These are phyloP conservation scores for Myrmecobius fasciatus DNA, from an alignment of 2,113 vertebrate genomes.

Conservation along the genomic window DNA sequence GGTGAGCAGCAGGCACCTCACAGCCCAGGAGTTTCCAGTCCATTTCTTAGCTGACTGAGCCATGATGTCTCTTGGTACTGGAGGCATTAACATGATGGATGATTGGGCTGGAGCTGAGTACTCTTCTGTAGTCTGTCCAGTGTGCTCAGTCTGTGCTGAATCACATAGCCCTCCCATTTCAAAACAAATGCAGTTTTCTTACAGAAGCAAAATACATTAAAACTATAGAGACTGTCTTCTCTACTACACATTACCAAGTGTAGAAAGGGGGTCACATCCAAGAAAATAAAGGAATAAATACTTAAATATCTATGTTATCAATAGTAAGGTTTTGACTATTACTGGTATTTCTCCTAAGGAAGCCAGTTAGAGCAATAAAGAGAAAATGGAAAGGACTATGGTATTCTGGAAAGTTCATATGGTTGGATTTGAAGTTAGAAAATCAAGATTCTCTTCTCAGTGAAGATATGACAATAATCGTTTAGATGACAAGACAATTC, in stretches of 20 bases:
- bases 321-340: not conserved
- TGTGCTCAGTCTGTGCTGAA: not conserved
- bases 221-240: not conserved
- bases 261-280: not conserved
- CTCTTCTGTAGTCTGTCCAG: not conserved
- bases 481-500: not conserved
- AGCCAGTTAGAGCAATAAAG: not conserved
- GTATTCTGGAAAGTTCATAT: not conserved
- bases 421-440: not conserved
- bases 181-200: not conserved
- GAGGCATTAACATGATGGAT: not conserved
- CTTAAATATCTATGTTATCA: not conserved
- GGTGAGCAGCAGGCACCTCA: not conserved
- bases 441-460: not conserved
- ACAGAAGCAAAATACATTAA: not conserved
- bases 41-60: constrained; percentile 20
- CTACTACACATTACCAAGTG: not conserved
- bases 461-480: not conserved
- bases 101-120: not conserved
- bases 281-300: not conserved
- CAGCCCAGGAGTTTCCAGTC: not conserved
- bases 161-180: not conserved
- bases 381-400: not conserved
- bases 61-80: not conserved
- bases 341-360: not conserved